Conservation (phyloP, 1,140 invertebrate species). For the Ceratosolen fusciceps region DNA sequence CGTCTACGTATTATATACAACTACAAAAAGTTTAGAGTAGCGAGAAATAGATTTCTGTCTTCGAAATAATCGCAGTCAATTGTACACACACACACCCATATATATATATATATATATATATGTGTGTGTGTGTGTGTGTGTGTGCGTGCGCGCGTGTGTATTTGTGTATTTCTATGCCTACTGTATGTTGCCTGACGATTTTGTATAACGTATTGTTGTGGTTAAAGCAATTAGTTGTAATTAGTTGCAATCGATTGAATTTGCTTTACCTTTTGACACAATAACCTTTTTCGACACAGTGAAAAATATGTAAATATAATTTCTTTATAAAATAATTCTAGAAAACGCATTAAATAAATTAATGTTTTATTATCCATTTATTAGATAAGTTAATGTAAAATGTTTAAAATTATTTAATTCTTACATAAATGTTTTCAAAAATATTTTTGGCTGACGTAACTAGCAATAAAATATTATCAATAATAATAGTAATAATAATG, state of each 20-base stretch:
- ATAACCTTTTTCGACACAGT: background rate
- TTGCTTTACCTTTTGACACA: conserved; percentile 29
- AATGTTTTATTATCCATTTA: background rate
- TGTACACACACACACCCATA: no score
- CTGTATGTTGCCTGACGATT: conserved; percentile 11
- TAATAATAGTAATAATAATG: no score
- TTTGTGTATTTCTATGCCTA: conserved; percentile 43
- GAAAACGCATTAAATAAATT: conserved; percentile 15
- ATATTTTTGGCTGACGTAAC: background rate
- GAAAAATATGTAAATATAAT: conserved; percentile 1
- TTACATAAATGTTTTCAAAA: background rate
- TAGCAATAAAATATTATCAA: conserved; percentile 3
- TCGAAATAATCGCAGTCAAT: no score
- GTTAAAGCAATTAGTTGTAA: conserved; percentile 33
- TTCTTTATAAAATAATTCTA: conserved; percentile 20
- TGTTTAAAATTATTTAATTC: background rate
- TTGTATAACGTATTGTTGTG: conserved; percentile 17
- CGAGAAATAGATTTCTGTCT: conserved; percentile 44
- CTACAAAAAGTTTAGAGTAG: conserved; percentile 47
- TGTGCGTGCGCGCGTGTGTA: no score
- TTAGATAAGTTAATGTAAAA: background rate
- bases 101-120: no score
- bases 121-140: no score
- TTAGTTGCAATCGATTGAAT: conserved; percentile 18
- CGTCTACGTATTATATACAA: conserved; percentile 29